These are phyloP conservation scores for Cactoblastis cactorum DNA, from an alignment of 2,888 invertebrate genomes.

Conservation along the genomic window DNA sequence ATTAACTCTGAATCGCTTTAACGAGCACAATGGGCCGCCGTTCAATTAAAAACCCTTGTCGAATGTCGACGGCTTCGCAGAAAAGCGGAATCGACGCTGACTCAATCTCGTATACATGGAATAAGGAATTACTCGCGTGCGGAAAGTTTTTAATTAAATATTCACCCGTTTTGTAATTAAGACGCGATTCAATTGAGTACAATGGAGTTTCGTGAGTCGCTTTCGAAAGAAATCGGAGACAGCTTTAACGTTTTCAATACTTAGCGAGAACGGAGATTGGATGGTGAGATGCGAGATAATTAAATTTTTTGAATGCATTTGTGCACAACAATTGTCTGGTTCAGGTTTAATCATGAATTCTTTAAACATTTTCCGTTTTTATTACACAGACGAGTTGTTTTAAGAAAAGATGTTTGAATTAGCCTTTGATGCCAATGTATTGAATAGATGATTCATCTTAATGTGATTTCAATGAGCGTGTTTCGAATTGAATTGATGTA, in stretches of 20 bases:
- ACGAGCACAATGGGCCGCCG: constrained; percentile 73
- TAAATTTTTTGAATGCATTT: constrained; percentile 30
- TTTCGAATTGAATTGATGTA: constrained; percentile 7
- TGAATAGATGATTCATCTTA: constrained; percentile 6
- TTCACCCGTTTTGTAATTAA: constrained; percentile 76
- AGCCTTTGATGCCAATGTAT: neutral
- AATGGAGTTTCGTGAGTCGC: constrained; percentile 56
- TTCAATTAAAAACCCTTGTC: constrained; percentile 78
- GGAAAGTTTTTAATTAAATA: constrained; percentile 78
- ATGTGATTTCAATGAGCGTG: neutral
- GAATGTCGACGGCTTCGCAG: constrained; percentile 67
- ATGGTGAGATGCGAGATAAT: constrained; percentile 28
- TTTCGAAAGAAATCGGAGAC: constrained; percentile 58
- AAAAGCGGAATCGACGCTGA: constrained; percentile 67
- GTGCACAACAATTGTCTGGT: constrained; percentile 24
- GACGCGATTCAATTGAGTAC: constrained; percentile 68
- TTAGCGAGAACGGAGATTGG: constrained; percentile 26
- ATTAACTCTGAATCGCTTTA: constrained; percentile 76
- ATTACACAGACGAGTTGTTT: constrained; percentile 1
- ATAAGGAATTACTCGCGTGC: constrained; percentile 76
- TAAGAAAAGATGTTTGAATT: neutral
- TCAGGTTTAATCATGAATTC: constrained; percentile 21
- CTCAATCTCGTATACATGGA: constrained; percentile 76
- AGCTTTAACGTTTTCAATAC: constrained; percentile 42
- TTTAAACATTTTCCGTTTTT: constrained; percentile 11